phyloP scores from a whole-genome alignment of 1,140 invertebrate genomes.

The Heliconius melpomene region DNA sequence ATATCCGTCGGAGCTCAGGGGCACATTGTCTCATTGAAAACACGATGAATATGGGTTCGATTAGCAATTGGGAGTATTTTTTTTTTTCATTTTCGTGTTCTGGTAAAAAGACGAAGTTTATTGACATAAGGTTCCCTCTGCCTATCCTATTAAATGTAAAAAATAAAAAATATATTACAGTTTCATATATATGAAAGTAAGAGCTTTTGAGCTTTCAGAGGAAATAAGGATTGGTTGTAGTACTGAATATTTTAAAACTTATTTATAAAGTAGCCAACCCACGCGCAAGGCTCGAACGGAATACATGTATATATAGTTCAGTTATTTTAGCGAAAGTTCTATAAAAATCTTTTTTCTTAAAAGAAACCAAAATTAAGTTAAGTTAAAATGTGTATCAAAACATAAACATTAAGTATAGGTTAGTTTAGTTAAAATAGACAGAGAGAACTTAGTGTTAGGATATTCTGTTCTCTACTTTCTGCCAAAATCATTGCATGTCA shows the following conservation, averaged over 20 bases:
- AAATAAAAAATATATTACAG: background rate
- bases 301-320: background rate
- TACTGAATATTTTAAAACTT: slow-evolving; percentile 10
- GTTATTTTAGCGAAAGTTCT: background rate
- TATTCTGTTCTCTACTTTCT: too few relatives aligned
- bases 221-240: background rate
- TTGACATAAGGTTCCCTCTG: background rate
- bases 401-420: too few relatives aligned
- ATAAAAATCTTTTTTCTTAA: too few relatives aligned
- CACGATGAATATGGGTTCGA: background rate
- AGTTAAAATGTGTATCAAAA: too few relatives aligned
- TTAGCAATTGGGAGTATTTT: background rate
- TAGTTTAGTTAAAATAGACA: too few relatives aligned
- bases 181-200: background rate
- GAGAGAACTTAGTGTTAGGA: too few relatives aligned
- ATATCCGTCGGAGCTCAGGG: fast-evolving
- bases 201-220: background rate
- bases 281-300: background rate
- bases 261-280: slow-evolving; percentile 8
- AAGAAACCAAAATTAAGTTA: too few relatives aligned
- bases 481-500: too few relatives aligned
- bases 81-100: too few relatives aligned
- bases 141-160: background rate
- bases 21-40: too few relatives aligned
- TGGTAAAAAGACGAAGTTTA: background rate